Conservation (phyloP, 2,888 invertebrate species). For the Phyto melanocephala region DNA sequence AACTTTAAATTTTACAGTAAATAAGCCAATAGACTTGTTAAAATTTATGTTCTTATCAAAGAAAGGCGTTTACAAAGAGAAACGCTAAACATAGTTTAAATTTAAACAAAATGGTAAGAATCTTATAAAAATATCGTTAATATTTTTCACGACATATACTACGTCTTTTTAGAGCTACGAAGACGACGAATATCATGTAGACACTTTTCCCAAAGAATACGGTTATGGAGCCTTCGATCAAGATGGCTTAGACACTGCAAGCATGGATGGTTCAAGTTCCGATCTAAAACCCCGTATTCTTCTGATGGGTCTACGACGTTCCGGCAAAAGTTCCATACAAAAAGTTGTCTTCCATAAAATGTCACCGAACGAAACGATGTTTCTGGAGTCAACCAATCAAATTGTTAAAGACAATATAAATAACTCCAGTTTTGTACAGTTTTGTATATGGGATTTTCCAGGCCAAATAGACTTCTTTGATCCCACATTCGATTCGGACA, state of each 20-base stretch:
- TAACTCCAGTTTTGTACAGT: constrained; percentile 97
- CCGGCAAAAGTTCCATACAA: constrained; percentile 99
- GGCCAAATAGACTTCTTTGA: constrained; percentile 99
- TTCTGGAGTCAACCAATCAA: constrained; percentile 98
- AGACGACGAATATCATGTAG: constrained; percentile 82
- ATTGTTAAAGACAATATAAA: constrained; percentile 99
- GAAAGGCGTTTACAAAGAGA: constrained; percentile 5
- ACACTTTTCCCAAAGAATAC: constrained; percentile 93
- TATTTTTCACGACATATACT: constrained; percentile 6
- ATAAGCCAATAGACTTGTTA: neutral
- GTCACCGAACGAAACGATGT: constrained; percentile 99
- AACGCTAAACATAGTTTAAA: neutral
- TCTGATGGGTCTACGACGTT: constrained; percentile 96
- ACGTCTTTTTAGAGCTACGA: constrained; percentile 79
- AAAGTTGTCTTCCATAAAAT: constrained; percentile 99
- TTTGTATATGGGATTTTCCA: constrained; percentile 99
- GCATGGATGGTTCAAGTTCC: constrained; percentile 75
- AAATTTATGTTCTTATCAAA: constrained; percentile 2
- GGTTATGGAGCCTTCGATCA: constrained; percentile 94
- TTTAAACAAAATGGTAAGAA: constrained; percentile 28
- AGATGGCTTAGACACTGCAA: constrained; percentile 79
- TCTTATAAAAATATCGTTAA: neutral
- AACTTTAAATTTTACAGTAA: constrained; percentile 32
- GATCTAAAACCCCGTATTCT: constrained; percentile 91
- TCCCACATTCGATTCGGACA: constrained; percentile 95